Evolutionary conservation across 2,888 invertebrate species (phyloP).

Genomic region (Byasa hedistus): DNA sequence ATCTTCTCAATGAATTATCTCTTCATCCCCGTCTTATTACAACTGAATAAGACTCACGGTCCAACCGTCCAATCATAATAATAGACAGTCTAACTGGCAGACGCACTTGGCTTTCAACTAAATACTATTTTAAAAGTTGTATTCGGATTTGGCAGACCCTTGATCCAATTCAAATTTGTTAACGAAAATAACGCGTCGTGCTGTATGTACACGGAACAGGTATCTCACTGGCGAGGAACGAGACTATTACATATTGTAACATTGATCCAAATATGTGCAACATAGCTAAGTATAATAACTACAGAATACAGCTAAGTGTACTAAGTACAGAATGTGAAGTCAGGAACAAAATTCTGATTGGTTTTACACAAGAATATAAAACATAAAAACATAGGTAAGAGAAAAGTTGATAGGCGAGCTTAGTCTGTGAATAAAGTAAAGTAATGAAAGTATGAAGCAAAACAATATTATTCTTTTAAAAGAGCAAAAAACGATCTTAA

Average conservation of each 20-base stretch:
- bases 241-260: conserved; percentile 3
- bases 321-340: too few relatives aligned
- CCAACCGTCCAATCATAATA: conserved; percentile 52
- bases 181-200: conserved; percentile 45
- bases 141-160: conserved; percentile 60
- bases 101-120: conserved; percentile 66
- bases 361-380: too few relatives aligned
- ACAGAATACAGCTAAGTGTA: too few relatives aligned
- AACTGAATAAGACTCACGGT: conserved; percentile 47
- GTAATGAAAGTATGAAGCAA: too few relatives aligned
- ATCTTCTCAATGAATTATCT: conserved; percentile 25
- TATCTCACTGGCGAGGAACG: conserved; percentile 11
- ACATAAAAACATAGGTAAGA: too few relatives aligned
- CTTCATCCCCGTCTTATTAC: conserved; percentile 9
- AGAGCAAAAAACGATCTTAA: too few relatives aligned
- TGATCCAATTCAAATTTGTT: conserved; percentile 62
- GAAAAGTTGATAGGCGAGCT: too few relatives aligned
- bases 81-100: conserved; percentile 67
- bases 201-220: conserved; percentile 34
- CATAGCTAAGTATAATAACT: background rate
- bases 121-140: conserved; percentile 64
- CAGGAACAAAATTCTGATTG: too few relatives aligned
- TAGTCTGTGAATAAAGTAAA: too few relatives aligned
- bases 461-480: too few relatives aligned
- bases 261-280: background rate